A percentile compares a stretch with the other conserved stretches of the same genome.
Evolutionary conservation across 1,140 invertebrate species (phyloP).

Genomic region (Nephila pilipes): DNA sequence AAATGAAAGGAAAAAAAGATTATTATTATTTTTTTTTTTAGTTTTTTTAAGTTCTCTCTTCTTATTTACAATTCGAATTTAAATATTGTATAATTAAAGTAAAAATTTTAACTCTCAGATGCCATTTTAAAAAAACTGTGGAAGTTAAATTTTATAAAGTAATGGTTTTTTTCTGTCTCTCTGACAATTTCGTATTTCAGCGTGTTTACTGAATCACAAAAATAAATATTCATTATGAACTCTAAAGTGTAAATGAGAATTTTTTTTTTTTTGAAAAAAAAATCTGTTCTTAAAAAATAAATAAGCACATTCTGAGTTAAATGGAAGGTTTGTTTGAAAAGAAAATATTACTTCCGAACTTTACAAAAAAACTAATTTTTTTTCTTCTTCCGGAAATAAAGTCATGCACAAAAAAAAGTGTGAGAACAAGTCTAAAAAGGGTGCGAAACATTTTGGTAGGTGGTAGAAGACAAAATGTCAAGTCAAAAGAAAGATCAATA

Average conservation of each 20-base stretch:
- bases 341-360: background rate
- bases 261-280: too few species aligned
- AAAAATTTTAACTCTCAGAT: too few species aligned
- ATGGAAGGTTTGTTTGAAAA: slow-evolving; percentile 8
- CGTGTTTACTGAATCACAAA: background rate
- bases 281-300: background rate
- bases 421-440: background rate
- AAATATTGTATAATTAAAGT: too few species aligned
- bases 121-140: too few species aligned
- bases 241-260: background rate
- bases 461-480: slow-evolving; percentile 31
- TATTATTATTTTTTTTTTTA: too few species aligned
- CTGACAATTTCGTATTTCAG: background rate
- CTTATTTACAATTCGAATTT: too few species aligned
- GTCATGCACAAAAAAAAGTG: background rate
- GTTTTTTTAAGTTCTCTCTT: too few species aligned
- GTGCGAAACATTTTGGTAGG: slow-evolving; percentile 39
- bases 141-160: too few species aligned
- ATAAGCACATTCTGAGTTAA: background rate
- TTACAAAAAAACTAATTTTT: background rate
- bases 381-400: background rate
- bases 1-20: too few species aligned
- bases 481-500: slow-evolving; percentile 40
- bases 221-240: background rate
- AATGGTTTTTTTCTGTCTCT: background rate